phyloP scores from a whole-genome alignment of 2,888 invertebrate species.

The Panopea generosa region DNA sequence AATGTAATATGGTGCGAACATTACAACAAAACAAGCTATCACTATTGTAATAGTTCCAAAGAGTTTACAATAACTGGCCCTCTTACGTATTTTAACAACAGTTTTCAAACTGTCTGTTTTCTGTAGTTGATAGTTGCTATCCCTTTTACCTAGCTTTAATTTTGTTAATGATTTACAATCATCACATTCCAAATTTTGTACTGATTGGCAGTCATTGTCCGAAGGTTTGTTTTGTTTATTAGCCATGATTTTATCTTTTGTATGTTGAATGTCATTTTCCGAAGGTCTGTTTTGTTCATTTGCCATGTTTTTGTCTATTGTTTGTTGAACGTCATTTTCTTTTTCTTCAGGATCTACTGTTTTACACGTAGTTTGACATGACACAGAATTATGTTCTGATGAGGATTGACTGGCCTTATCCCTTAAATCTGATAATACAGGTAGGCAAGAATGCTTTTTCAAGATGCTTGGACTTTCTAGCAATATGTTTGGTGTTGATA shows the following conservation, averaged over 20 bases:
- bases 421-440: too few relatives aligned
- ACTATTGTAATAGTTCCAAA: constrained; percentile 70
- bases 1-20: constrained; percentile 72
- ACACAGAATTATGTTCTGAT: background rate
- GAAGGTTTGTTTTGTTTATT: background rate
- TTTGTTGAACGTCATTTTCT: background rate
- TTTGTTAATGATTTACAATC: too few relatives aligned
- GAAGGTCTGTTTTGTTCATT: background rate
- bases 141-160: background rate
- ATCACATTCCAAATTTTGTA: too few relatives aligned
- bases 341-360: background rate
- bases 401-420: too few relatives aligned
- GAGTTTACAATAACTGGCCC: constrained; percentile 57
- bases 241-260: background rate
- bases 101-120: constrained; percentile 31
- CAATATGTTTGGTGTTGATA: background rate
- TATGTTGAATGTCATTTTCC: background rate
- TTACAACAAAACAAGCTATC: constrained; percentile 65
- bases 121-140: background rate
- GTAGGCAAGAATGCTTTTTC: too few relatives aligned
- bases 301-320: background rate
- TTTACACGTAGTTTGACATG: background rate
- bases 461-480: background rate
- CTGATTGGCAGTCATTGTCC: background rate
- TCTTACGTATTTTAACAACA: constrained; percentile 17